Evolutionary conservation across 2,113 vertebrate species (phyloP), one percentile per base, ranked within the genome.

Genomic region (Dromaius novaehollandiae): DNA sequence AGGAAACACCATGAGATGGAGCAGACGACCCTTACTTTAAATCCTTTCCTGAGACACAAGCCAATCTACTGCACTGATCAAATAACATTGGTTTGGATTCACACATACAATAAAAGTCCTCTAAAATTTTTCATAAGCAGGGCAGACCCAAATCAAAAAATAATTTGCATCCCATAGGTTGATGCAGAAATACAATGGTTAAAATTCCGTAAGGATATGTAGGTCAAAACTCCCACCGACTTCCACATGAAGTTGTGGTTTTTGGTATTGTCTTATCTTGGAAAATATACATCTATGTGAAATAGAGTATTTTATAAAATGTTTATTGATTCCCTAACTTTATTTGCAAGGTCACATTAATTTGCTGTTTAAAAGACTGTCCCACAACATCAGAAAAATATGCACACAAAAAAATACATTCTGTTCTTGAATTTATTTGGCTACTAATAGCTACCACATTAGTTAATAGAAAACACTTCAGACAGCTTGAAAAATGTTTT

Each of bases 401-500:
- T 12, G 16, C 78, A 71, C 55, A 95, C 73, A 65, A 81, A 75
- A 90, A 94, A 95, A 88, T 78, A 85, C 40, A 73, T 91, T 86
- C 24, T 21, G 6, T 48, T 86, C 65, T 73, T 89, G 36, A 74
- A 81, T 70, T 93, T 96, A 92, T 8, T 93, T 60, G 48, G 12
- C 71, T 93, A 65, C 65, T 20, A 88, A 28, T 89, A 95, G 77
- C 40, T 70, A 48, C 60, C 65, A n/a, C 32, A 46, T 66, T 81
- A 51, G 32, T 34, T 55, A 82, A 64, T 42, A 85, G 82, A 4
- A 74, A 91, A 80, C 24, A 68, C 90, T 68, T 32, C 34, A 13
- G 18, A 32, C 82, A 78, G 68, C 80, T 82, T 78, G 77, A 94
- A 95, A 94, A n/a, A 28, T 18, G 82, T 81, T 94, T 87, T 90